phyloP scores from a whole-genome alignment of 1,140 invertebrate species.

The Cyrtorhinus lividipennis region DNA sequence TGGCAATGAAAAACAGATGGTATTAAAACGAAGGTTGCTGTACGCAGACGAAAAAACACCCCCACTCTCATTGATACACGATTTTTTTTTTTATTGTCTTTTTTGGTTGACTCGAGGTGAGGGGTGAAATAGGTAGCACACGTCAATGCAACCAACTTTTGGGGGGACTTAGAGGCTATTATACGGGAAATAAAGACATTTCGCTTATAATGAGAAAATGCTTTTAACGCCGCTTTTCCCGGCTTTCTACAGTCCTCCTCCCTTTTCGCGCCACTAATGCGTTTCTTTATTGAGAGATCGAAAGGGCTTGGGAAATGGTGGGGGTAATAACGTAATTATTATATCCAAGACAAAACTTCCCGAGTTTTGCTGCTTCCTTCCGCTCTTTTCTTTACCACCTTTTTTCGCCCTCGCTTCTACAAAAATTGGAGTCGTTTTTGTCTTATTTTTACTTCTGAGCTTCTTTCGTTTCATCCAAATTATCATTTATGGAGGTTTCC shows the following conservation, averaged over 20 bases:
- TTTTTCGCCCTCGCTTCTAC: no score
- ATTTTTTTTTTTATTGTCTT: background rate
- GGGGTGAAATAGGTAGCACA: background rate
- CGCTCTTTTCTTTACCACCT: background rate
- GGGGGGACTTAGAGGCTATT: background rate
- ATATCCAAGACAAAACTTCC: conserved; percentile 2
- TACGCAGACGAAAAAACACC: background rate
- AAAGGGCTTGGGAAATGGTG: background rate
- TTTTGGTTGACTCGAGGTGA: background rate
- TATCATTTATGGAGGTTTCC: no score
- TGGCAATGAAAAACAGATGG: background rate
- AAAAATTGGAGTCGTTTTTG: no score
- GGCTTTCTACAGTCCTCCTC: background rate
- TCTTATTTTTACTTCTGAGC: no score
- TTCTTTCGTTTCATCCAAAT: no score
- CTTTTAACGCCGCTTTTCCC: conserved; percentile 23
- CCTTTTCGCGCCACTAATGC: conserved; percentile 12
- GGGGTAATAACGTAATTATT: conserved; percentile 11
- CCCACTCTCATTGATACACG: background rate
- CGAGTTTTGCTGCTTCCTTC: background rate
- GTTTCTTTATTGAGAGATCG: conserved; percentile 13
- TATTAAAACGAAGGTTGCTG: background rate
- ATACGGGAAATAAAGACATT: background rate
- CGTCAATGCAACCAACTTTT: background rate
- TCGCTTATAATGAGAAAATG: conserved; percentile 24